phyloP scores from a whole-genome alignment of 1,140 invertebrate species.

The Cyclargus thomasi region DNA sequence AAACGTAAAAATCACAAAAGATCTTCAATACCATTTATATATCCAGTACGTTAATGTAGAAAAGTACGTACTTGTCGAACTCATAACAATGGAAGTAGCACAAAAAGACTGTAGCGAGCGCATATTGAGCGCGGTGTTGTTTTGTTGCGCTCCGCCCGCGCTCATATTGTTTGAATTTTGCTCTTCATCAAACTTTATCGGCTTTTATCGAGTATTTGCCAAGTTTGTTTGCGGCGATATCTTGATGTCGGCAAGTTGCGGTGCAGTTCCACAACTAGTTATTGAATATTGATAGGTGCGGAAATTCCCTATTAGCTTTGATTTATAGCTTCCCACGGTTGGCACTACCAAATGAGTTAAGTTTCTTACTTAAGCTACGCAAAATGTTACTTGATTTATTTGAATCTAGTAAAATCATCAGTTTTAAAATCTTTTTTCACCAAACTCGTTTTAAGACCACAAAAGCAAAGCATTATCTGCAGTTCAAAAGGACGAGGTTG shows the following conservation, averaged over 20 bases:
- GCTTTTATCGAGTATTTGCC: background rate
- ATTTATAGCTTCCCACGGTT: background rate
- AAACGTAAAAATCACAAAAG: background rate
- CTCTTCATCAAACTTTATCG: constrained; percentile 7
- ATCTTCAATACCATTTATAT: background rate
- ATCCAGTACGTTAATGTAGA: background rate
- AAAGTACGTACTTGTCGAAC: background rate
- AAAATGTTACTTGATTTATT: background rate
- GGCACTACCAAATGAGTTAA: background rate
- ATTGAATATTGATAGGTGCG: background rate
- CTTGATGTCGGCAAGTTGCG: background rate
- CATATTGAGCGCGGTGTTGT: constrained; percentile 4
- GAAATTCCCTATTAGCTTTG: background rate
- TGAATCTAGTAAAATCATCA: background rate
- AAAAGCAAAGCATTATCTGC: background rate
- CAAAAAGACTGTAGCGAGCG: constrained; percentile 1
- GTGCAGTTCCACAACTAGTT: background rate
- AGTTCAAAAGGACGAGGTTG: background rate
- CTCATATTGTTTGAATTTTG: constrained; percentile 7
- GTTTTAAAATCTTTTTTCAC: background rate
- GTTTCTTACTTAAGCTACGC: background rate
- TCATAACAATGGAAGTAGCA: constrained; percentile 2
- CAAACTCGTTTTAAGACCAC: background rate
- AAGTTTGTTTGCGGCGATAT: background rate
- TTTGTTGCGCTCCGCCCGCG: background rate